Evolutionary conservation across 92 coral and sea anemone species (phyloP), one percentile per base, ranked within the genome.

Genomic region (Chrysogorgia sp.): DNA sequence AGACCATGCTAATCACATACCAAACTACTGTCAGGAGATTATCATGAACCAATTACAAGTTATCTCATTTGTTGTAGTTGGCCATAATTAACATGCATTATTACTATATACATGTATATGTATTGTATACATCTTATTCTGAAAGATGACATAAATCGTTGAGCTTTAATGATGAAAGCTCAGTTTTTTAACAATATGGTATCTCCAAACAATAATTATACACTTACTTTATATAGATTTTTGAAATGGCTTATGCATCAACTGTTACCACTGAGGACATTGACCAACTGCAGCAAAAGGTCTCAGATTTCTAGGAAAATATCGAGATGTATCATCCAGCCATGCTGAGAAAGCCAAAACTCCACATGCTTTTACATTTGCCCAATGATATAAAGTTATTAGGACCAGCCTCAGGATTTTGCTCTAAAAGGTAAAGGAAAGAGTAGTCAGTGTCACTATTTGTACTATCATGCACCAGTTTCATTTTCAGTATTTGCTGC

Each of bases 221-320:
- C 26, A 17, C 59, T 17, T 17, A 52, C 21, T 6, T 23, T 17
- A 5, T 3, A 5, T 52, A 52, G 59, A 23, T 52, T 52, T 52
- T 52, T 52, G 59, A 17, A 52, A 23, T 52, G 59, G 59, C 59
- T 17, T 52, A 52, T 52, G 59, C 22, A 3, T 17, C 59, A 52
- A 3, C 21, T 17, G 59, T 52, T 17, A 23, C 6, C 59, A 17
- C 3, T 17, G 59, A 52, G 6, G 59, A 52, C 59, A 52, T 23
- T 17, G 59, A 52, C 4, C 6, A 4, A 17, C 20, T 52, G 26
- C 59, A 52, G 17, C 4, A 17, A 17, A 6, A 5, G 6, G 26
- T 52, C 5, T 17, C 59, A 52, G 22, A 52, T 3, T 52, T 52
- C 26, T 5, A 5, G 7, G 22, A 52, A 3, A 52, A 52, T 17